These are phyloP conservation scores for Rostratula benghalensis DNA, from an alignment of 2,113 vertebrate genomes.

Conservation along the genomic window DNA sequence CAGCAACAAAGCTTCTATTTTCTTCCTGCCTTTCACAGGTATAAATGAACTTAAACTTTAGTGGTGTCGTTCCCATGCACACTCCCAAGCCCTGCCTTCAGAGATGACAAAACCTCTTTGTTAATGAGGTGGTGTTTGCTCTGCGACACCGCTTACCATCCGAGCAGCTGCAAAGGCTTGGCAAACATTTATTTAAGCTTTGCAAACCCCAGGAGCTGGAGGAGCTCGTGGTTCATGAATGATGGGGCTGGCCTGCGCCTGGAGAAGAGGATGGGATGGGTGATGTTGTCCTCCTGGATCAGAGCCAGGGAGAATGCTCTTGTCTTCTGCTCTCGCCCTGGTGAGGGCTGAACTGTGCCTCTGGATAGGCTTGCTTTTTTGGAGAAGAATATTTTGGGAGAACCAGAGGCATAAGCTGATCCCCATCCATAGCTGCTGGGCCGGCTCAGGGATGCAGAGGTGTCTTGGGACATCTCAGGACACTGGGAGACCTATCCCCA, in stretches of 20 bases:
- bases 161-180: slow-evolving; percentile 12
- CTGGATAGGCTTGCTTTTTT: not conserved
- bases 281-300: not conserved
- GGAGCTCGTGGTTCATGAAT: not conserved
- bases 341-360: not conserved
- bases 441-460: not conserved
- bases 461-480: not conserved
- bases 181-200: slow-evolving; percentile 31
- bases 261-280: rapidly evolving
- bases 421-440: not conserved
- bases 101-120: slow-evolving; percentile 24
- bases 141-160: not conserved
- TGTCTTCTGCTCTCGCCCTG: not conserved
- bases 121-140: slow-evolving; percentile 24
- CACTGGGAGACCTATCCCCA: not conserved
- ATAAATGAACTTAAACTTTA: not conserved
- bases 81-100: not conserved
- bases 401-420: not conserved
- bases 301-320: not conserved
- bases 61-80: not conserved
- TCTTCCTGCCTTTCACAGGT: not conserved
- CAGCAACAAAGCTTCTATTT: not conserved
- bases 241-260: not conserved
- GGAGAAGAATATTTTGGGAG: not conserved
- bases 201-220: not conserved